phyloP scores from a whole-genome alignment of 2,888 invertebrate species.

The Xylota segnis region DNA sequence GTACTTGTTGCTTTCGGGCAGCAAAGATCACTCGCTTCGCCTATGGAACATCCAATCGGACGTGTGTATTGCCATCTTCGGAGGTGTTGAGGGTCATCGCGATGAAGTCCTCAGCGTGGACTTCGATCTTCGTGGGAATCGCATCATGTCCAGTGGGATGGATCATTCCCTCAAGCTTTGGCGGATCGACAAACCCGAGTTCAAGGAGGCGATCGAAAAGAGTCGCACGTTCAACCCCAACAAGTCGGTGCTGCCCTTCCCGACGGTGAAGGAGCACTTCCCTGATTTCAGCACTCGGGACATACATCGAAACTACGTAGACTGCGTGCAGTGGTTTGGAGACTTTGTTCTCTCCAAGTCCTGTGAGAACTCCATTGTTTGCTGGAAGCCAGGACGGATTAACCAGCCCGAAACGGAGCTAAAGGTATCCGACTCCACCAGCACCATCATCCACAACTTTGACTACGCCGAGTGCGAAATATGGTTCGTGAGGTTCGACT shows the following conservation, averaged over 20 bases:
- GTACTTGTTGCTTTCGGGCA: conserved; percentile 90
- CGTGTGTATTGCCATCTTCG: conserved; percentile 97
- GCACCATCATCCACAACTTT: conserved; percentile 94
- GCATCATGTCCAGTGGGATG: conserved; percentile 99
- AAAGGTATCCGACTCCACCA: conserved; percentile 90
- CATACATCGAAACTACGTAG: conserved; percentile 99
- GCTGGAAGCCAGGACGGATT: conserved; percentile 97
- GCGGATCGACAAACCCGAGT: conserved; percentile 93
- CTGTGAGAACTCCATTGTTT: conserved; percentile 97
- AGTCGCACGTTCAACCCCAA: conserved; percentile 93
- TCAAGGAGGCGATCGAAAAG: conserved; percentile 92
- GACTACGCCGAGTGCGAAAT: conserved; percentile 98
- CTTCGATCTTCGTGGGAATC: conserved; percentile 92
- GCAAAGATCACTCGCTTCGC: conserved; percentile 95
- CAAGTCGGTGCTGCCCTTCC: conserved; percentile 92
- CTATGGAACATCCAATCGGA: conserved; percentile 98
- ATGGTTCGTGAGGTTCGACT: conserved; percentile 98
- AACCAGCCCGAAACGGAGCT: conserved; percentile 89
- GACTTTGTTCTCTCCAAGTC: conserved; percentile 98
- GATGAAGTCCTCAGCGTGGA: conserved; percentile 96
- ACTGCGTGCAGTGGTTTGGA: conserved; percentile 98
- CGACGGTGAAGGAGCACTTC: conserved; percentile 96
- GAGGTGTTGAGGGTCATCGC: conserved; percentile 98
- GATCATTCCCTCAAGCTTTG: conserved; percentile 98
- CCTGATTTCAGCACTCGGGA: conserved; percentile 98